These are phyloP conservation scores for Adelognathus sp. DNA, from an alignment of 2,888 invertebrate genomes.

Conservation along the genomic window DNA sequence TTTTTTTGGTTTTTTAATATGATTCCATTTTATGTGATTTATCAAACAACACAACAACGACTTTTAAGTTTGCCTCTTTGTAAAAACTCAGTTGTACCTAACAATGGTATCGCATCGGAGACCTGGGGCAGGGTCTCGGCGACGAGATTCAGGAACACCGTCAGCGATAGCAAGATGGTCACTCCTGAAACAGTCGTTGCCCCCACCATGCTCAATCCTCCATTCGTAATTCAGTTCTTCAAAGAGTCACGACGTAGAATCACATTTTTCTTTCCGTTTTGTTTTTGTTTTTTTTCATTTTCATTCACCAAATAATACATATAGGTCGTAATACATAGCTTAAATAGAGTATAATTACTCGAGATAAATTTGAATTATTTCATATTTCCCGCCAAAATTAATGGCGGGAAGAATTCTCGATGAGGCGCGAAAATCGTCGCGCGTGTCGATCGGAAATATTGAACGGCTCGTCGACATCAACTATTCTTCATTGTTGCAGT, in stretches of 20 bases:
- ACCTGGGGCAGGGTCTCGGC: slow-evolving; percentile 99
- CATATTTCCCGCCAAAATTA: slow-evolving; percentile 3
- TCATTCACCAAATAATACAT: slow-evolving; percentile 29
- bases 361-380: background rate
- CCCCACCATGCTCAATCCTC: slow-evolving; percentile 74
- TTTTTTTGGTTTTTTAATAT: slow-evolving; percentile 24
- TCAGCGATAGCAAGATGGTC: slow-evolving; percentile 99
- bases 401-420: slow-evolving; percentile 9
- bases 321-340: background rate
- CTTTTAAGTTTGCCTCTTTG: slow-evolving; percentile 64
- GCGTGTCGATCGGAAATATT: slow-evolving; percentile 18
- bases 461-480: background rate
- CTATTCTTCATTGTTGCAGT: background rate
- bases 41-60: slow-evolving; percentile 48
- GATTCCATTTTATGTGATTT: slow-evolving; percentile 40
- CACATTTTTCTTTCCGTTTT: slow-evolving; percentile 31
- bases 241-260: slow-evolving; percentile 56
- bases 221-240: slow-evolving; percentile 61
- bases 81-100: slow-evolving; percentile 90
- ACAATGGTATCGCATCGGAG: slow-evolving; percentile 99
- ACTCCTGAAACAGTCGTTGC: slow-evolving; percentile 92
- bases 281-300: background rate
- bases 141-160: slow-evolving; percentile 99
- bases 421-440: slow-evolving; percentile 14
- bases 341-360: background rate